Evolutionary conservation across 2,797 vertebrate species (phyloP).

Genomic region (Gallinago solitaria): DNA sequence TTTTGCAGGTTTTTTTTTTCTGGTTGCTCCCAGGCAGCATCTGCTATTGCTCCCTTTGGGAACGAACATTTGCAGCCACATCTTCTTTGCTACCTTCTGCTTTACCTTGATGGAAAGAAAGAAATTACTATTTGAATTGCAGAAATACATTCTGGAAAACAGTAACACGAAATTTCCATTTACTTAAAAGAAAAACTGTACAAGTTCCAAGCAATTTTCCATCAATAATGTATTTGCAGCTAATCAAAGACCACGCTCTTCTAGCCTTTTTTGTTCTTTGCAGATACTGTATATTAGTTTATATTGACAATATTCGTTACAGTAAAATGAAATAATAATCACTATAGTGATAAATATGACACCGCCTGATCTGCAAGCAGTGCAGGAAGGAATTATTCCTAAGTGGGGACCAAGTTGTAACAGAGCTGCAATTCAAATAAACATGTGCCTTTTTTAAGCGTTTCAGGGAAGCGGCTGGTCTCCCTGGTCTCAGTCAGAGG

Average conservation of each 20-base stretch:
- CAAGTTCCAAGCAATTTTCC: background rate
- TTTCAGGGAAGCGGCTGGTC: background rate
- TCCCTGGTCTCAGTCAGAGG: background rate
- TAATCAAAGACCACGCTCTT: background rate
- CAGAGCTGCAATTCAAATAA: background rate
- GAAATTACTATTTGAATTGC: background rate
- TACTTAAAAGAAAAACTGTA: constrained; percentile 11
- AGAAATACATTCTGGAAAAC: background rate
- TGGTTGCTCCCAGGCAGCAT: background rate
- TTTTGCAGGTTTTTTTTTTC: background rate
- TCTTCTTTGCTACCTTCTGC: background rate
- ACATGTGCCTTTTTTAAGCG: background rate
- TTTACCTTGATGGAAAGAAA: background rate
- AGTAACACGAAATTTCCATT: background rate
- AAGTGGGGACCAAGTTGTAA: background rate
- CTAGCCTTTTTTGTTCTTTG: background rate
- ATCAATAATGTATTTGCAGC: background rate
- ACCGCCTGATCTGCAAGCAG: background rate
- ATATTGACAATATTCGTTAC: background rate
- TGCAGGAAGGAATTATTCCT: background rate
- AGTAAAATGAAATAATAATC: background rate
- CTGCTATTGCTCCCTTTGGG: background rate
- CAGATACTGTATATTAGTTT: background rate
- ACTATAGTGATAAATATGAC: background rate
- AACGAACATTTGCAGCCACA: background rate